Base-by-base conservation (phyloP, 2,797 vertebrate species). In the Darevskia nairensis region DNA sequence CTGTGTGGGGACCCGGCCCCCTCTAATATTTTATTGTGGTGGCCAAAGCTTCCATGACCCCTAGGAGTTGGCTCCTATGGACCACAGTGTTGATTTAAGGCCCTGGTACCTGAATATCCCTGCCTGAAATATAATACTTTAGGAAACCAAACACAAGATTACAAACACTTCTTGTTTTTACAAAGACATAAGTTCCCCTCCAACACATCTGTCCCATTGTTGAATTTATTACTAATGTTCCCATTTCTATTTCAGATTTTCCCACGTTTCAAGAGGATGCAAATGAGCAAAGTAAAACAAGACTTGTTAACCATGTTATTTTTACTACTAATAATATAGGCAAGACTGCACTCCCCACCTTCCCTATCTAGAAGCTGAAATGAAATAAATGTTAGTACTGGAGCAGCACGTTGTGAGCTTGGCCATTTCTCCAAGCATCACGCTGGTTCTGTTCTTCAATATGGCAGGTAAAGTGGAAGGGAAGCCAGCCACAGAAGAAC, bases 351-450 rank as follows among this genome's bases (percentile, higher is more conserved):
- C 29, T 86, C 64, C 7, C 5, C 50, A 55, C 21, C 19, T 17
- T 25, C 13, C 19, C 86, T 88, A 2, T 69, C 84, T 76, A 82
- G 17, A 90, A 77, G 19, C 27, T 44, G 29, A 87, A 68, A 82
- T 5, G 50, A 41, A 78, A 68, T 27, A 78, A 84, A 78, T 61
- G n/a, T 32, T 87, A 39, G 6, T 19, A 19, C 13, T 76, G 71
- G 23, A 86, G 32, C 8, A 71, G 29, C 29, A 3, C 32, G 64
- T 25, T 10, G 69, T 44, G 17, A 6, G 72, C 35, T 82, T 88
- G 83, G 82, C 80, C 55, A 61, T 87, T 80, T 75, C 86, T 17
- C 50, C 85, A 89, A 74, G 76, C 79, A 32, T 46, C 29, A 41
- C 15, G 19, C 21, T 72, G 8, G 7, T 0, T 4, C 6, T 2